These are phyloP conservation scores for Amphiduros pacificus DNA, from an alignment of 2,888 invertebrate genomes.

Conservation along the genomic window DNA sequence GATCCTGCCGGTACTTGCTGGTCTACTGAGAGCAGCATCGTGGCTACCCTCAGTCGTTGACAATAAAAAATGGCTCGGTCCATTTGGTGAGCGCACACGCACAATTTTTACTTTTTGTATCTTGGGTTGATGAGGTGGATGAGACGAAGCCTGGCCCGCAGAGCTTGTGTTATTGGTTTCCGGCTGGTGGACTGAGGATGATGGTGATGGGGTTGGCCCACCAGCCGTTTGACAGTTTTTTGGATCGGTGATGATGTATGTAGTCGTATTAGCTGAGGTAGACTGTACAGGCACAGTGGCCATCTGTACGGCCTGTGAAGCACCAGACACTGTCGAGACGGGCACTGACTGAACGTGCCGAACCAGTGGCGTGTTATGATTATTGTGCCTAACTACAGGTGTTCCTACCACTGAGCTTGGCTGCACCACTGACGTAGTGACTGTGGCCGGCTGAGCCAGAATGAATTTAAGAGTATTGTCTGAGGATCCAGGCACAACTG, in stretches of 20 bases:
- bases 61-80: slow-evolving; percentile 27
- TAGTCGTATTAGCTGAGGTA: slow-evolving; percentile 13
- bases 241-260: slow-evolving; percentile 14
- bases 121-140: slow-evolving; percentile 10
- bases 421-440: too few relatives aligned
- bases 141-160: background rate
- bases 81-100: slow-evolving; percentile 30
- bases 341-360: background rate
- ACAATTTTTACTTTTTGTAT: slow-evolving; percentile 17
- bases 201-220: slow-evolving; percentile 10
- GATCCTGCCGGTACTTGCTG: background rate
- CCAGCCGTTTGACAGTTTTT: slow-evolving; percentile 21
- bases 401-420: background rate
- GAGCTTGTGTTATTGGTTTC: background rate
- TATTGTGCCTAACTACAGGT: too few relatives aligned
- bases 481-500: too few relatives aligned
- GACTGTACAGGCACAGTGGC: slow-evolving; percentile 6
- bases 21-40: background rate
- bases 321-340: background rate
- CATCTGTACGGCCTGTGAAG: slow-evolving; percentile 11
- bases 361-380: background rate
- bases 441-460: too few relatives aligned
- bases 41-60: slow-evolving; percentile 15
- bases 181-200: slow-evolving; percentile 19
- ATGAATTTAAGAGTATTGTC: background rate